Evolutionary conservation across 2,888 invertebrate genomes (phyloP), one percentile per base, ranked within the genome.

Genomic region (Trachelus tabidus): DNA sequence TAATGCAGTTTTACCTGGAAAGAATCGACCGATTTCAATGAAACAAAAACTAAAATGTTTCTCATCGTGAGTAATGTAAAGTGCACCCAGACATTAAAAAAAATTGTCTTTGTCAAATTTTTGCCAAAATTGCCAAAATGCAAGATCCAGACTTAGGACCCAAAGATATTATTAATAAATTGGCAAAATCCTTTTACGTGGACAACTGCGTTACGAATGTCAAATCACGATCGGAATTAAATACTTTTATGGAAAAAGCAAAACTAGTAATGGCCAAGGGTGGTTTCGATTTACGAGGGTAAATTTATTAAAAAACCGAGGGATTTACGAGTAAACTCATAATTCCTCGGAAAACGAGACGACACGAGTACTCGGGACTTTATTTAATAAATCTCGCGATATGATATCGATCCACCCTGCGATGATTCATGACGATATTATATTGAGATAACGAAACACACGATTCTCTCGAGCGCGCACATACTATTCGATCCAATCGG

Each of bases 151-250:
- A 75, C 23, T 40, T 33, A 40, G 76, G 73, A 71, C 76, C 79
- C 15, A 68, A 75, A 2, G 73, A 78, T 68, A 76, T 79, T 12
- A 79, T 83, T 34, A 34, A 35, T 77, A 84, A 79, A 79, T 78
- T 80, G 33, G 73, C 68, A 75, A 82, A 81, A 69, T 80, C 83
- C 15, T 85, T 81, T 73, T 83, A 85, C 76, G 83, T 83, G 2
- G 83, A 85, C 69, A 85, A 85, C 74, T 85, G 85, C 37, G 78
- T 83, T 6, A 76, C 81, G 31, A 83, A 81, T 69, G 83, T 83
- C 31, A 73, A 78, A 69, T 75, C 79, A 56, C 23, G 68, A 33
- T 73, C 75, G 12, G 80, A 84, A 33, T 33, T 82, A 75, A 35
- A 74, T 33, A 12, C 12, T 3, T 82, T 83, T 35, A 75, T 76